Evolutionary conservation across 2,888 invertebrate species (phyloP), one percentile per base, ranked within the genome.

Genomic region (Drosophila bunnanda): DNA sequence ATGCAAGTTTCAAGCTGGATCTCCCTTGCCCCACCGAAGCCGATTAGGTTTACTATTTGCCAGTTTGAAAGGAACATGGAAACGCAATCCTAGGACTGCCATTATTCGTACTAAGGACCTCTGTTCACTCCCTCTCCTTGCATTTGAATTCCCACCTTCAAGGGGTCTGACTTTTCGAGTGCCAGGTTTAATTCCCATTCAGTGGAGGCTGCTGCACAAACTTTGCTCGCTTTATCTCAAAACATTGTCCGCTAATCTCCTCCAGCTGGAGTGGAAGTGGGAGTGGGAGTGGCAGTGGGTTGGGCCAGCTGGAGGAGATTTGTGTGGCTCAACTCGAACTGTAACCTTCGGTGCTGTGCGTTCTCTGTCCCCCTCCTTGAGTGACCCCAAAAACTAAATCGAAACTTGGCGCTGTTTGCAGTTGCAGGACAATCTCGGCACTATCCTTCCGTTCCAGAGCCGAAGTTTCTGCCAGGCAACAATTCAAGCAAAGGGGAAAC

Each of bases 311-410:
- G 30, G 20, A 46, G 30, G 20, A 46, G 62, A 46, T 62, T 62
- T 62, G 62, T 62, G 62, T 62, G 44, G 44, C 62, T 62, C 46
- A 61, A 15, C 38, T 46, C 22, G 62, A 46, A 61, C 62, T 62
- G 30, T 39, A 39, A 62, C 46, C 46, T 25, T 62, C 8, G 17
- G n/a, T 17, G 46, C 22, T 46, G 30, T 32, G 52, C 20, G 20
- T 20, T n/a, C 17, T 43, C 38, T 43, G 2, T 13, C 10, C 12
- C 22, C 15, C 1, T 9, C 28, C 6, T 25, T 36, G 20, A 15
- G n/a, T 68, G 68, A 66, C 68, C 66, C 55, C 66, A 55, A 66
- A 48, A 67, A 66, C 66, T 55, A 67, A 55, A 67, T 68, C 68
- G 68, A 68, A 66, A 66, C 68, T 66, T 66, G 55, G 28, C 20